Evolutionary conservation across 2,797 vertebrate genomes (phyloP).

Genomic region (Channallabes apus): DNA sequence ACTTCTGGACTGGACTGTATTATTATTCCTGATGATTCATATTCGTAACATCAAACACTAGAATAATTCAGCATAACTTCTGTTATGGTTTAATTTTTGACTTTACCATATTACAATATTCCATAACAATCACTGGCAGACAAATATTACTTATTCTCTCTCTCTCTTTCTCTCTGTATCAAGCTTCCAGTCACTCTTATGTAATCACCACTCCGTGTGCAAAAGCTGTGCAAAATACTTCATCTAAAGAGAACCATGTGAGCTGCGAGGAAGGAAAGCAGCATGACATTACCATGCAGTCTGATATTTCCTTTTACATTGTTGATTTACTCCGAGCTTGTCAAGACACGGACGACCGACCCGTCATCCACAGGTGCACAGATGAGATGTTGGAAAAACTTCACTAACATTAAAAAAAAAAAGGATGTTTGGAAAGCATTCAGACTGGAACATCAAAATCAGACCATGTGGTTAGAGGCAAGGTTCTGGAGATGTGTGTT

Average conservation of each 20-base stretch:
- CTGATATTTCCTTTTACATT: slow-evolving; percentile 1
- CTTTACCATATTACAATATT: background rate
- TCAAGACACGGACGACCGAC: background rate
- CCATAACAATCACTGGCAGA: background rate
- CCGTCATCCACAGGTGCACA: slow-evolving; percentile 14
- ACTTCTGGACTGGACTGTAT: background rate
- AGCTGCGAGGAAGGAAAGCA: slow-evolving; percentile 4
- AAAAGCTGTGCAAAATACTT: slow-evolving; percentile 1
- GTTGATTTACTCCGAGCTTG: background rate
- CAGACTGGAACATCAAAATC: background rate
- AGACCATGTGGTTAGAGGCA: background rate
- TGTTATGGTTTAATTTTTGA: background rate
- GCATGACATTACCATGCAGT: background rate
- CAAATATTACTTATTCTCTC: background rate
- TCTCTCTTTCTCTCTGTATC: background rate
- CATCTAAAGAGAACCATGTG: slow-evolving; percentile 27
- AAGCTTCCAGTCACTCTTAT: slow-evolving; percentile 4
- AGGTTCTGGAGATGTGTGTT: background rate
- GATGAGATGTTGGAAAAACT: slow-evolving; percentile 12
- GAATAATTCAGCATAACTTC: background rate
- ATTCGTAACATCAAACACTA: background rate
- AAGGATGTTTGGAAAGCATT: background rate
- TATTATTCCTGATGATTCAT: slow-evolving; percentile 2
- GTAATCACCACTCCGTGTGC: background rate
- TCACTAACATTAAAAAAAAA: background rate